Evolutionary conservation across 2,888 invertebrate species (phyloP), one percentile per base, ranked within the genome.

Genomic region (Craniophora ligustri): DNA sequence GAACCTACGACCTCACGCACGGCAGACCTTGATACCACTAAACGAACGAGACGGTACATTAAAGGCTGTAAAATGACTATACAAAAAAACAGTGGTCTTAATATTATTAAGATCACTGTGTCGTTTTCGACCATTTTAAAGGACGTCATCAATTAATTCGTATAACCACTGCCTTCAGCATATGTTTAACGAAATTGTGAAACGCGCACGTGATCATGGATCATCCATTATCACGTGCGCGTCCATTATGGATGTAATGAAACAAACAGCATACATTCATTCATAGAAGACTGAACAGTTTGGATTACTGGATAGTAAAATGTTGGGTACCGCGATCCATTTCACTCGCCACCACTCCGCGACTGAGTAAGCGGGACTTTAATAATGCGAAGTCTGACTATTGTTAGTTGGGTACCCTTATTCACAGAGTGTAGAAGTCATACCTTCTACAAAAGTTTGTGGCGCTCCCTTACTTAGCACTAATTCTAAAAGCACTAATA

Each of bases 391-490:
- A 45, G 50, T 18, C 57, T 10, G 48, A 41, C 67, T 47, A 60
- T 65, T 70, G 72, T 63, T 68, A 72, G 72, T 73, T 61, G 36
- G 49, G 36, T 68, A 66, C 56, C 72, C 70, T 50, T 61, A 61
- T 71, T 66, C 68, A 54, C 35, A 23, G 45, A 51, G 70, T 63
- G 53, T 34, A 70, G 54, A 57, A 60, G 50, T 68, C 54, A 26
- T 42, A 48, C 36, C 15, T 40, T n/a, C 2, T 26, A 5, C 30
- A 40, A 26, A 30, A 30, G n/a, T 50, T 21, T 18, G 21, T 32
- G 11, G 19, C 16, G 15, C 5, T 30, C 5, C 19, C 34, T 34
- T 31, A 31, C 39, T 39, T 31, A 31, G 11, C 35, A 8, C 26
- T 34, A 15, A 14, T 36, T 23, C 23, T 14, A 38, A 26, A 21